Base-by-base conservation (phyloP, 2,888 invertebrate species). In the Apamea sordens region DNA sequence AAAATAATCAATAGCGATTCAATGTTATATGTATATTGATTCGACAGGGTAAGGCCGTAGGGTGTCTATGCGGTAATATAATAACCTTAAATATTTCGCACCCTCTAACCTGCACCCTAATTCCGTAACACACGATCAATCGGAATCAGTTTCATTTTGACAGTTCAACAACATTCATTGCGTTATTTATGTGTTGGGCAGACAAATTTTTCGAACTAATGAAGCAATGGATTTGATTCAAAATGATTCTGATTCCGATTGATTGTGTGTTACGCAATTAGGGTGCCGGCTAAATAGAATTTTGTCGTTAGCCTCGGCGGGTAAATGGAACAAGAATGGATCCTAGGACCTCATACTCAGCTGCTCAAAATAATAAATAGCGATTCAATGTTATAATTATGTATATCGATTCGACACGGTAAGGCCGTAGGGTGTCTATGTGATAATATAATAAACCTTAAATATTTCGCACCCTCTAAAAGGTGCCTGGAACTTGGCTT, bases 401-500 rank as follows among this genome's bases (percentile, higher is more conserved):
- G 2, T 47, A 59, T 50, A 59, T 2, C 2, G 18, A 15, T 61
- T 53, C 18, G 15, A 24, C 18, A 47, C 6, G 21, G 44, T 74
- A 44, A 32, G 8, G 4, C 6, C 21, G n/a, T 11, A 63, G 28
- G 32, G 67, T 76, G 41, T 73, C 50, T 59, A 73, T 32, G n/a
- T 18, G 65, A 41, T 79, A 86, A 76, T 72, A 61, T 76, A 77
- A 80, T 74, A 82, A 76, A n/a, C 64, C 65, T 75, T 69, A 80
- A 73, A 79, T 69, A 76, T 68, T 69, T 74, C 50, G 13, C 82
- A 73, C 76, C 84, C 73, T 84, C 70, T 86, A 79, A 84, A 86
- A 64, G 67, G 65, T 50, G 24, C 56, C 28, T 73, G 32, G 41
- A 61, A 36, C 77, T 36, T 59, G 24, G 41, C 65, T 79, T 70